Conservation (phyloP, 2,113 vertebrate species). For the Lontra canadensis region DNA sequence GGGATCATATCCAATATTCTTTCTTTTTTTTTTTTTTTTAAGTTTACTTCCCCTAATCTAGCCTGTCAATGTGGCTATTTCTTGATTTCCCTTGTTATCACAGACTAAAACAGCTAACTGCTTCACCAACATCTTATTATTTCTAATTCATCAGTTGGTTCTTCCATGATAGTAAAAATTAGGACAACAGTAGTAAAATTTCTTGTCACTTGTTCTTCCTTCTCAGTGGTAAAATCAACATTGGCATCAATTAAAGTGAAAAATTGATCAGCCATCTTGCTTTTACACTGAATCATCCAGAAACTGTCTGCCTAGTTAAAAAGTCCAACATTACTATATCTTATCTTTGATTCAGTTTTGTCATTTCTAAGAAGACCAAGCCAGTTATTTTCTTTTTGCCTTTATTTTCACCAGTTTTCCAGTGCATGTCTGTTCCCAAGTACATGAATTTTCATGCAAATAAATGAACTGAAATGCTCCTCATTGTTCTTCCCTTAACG, state of each 20-base stretch:
- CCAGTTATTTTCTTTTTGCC: neutral
- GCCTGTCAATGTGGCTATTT: neutral
- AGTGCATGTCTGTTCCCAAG: neutral
- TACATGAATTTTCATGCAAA: neutral
- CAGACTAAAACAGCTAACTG: neutral
- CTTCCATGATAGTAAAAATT: neutral
- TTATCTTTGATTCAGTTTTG: neutral
- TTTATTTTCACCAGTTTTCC: neutral
- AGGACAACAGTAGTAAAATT: neutral
- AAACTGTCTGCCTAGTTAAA: neutral
- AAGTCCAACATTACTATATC: neutral
- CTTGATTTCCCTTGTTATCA: neutral
- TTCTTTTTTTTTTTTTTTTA: neutral
- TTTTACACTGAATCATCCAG: constrained; percentile 22
- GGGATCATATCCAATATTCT: neutral
- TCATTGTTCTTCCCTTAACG: neutral
- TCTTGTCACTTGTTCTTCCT: constrained; percentile 41
- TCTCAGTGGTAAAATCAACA: constrained; percentile 27
- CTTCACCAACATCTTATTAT: constrained; percentile 24
- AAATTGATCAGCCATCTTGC: neutral
- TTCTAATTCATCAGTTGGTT: constrained; percentile 12
- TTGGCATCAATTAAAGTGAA: constrained; percentile 38
- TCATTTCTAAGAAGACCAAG: neutral
- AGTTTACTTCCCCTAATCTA: neutral
- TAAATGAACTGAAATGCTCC: neutral